These are phyloP conservation scores for Drosophila buzzatii DNA, from an alignment of 2,888 invertebrate species.

Conservation along the genomic window DNA sequence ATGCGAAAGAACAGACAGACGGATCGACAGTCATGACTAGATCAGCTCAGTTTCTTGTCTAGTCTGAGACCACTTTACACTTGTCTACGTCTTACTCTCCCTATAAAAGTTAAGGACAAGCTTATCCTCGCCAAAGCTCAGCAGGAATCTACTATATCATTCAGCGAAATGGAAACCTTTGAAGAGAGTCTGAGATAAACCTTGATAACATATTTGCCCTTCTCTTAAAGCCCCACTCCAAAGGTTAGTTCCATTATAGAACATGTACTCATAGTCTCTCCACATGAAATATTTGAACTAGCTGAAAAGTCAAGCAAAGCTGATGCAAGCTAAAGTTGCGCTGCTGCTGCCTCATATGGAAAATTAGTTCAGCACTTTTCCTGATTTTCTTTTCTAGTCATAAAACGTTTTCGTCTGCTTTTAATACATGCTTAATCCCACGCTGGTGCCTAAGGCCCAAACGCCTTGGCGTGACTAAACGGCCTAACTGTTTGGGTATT, in stretches of 20 bases:
- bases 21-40: too few species aligned
- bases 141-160: too few species aligned
- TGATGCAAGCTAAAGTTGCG: background rate
- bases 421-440: constrained; percentile 4
- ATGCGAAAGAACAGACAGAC: too few species aligned
- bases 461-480: constrained; percentile 45
- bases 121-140: too few species aligned
- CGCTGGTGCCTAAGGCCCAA: constrained; percentile 3
- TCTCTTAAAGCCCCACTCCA: background rate
- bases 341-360: background rate
- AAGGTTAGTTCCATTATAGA: too few species aligned
- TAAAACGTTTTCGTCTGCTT: constrained; percentile 1
- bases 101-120: too few species aligned
- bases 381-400: background rate
- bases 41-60: too few species aligned
- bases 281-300: background rate
- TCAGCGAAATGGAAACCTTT: too few species aligned
- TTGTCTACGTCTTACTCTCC: too few species aligned
- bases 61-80: too few species aligned
- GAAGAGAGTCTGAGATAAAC: background rate
- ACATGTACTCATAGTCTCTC: too few species aligned
- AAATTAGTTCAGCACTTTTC: background rate
- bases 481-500: constrained; percentile 23
- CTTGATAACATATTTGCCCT: background rate
- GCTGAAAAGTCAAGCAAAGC: background rate